Conservation (phyloP, 2,888 invertebrate genomes). For the Teleiodes luculella region DNA sequence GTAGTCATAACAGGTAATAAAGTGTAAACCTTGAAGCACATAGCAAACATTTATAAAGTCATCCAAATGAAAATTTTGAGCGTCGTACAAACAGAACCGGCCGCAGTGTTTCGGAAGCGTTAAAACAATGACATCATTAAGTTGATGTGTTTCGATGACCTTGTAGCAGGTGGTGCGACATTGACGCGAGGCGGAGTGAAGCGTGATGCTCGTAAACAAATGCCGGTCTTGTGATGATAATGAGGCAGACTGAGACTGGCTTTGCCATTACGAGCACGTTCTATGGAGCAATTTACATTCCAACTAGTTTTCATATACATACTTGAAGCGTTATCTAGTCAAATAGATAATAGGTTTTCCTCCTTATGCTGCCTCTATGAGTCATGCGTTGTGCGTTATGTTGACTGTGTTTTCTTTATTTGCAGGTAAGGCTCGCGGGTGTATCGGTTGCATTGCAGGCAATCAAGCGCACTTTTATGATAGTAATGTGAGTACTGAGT, state of each 20-base stretch:
- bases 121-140: not conserved
- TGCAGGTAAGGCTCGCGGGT: not conserved
- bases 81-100: not conserved
- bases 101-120: not conserved
- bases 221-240: not conserved
- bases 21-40: not conserved
- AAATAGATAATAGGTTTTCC: too few relatives aligned
- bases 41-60: not conserved
- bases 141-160: not conserved
- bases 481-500: not conserved
- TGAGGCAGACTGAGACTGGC: not conserved
- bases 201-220: not conserved
- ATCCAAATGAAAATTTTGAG: not conserved
- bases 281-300: not conserved
- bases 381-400: not conserved
- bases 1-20: not conserved
- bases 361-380: not conserved
- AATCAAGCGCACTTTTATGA: not conserved
- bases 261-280: not conserved
- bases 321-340: not conserved
- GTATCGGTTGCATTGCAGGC: not conserved
- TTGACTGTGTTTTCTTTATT: not conserved
- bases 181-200: not conserved
- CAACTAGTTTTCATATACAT: not conserved
- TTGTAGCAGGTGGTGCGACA: not conserved